phyloP scores from a whole-genome alignment of 2,797 vertebrate species.

The Poecilia wingei region DNA sequence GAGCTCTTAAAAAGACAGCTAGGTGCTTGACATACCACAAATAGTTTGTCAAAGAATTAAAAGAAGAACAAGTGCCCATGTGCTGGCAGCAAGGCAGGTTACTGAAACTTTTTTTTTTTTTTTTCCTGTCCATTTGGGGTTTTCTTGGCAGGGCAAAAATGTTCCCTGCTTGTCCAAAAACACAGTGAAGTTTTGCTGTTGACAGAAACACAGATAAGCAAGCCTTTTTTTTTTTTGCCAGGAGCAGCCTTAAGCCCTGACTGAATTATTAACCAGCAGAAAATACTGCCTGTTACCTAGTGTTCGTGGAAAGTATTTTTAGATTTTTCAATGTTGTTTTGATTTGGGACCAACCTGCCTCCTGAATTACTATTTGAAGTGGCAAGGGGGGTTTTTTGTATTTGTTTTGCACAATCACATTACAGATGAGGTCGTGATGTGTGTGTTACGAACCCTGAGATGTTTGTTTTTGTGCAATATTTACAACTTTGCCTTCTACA shows the following conservation, averaged over 20 bases:
- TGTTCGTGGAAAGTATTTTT: slow-evolving; percentile 56
- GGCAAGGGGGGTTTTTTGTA: too few relatives aligned
- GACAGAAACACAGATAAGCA: slow-evolving; percentile 57
- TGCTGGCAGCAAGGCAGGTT: slow-evolving; percentile 42
- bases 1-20: slow-evolving; percentile 44
- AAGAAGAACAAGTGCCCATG: slow-evolving; percentile 64
- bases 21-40: slow-evolving; percentile 49
- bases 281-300: slow-evolving; percentile 63
- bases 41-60: slow-evolving; percentile 65
- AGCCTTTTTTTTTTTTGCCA: slow-evolving; percentile 42
- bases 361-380: slow-evolving; percentile 9
- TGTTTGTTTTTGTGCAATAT: background rate
- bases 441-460: background rate
- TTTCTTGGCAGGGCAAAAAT: slow-evolving; percentile 49
- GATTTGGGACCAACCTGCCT: slow-evolving; percentile 26
- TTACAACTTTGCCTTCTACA: background rate
- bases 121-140: slow-evolving; percentile 52
- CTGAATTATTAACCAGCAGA: slow-evolving; percentile 69
- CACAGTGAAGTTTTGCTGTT: slow-evolving; percentile 55
- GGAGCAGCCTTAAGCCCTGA: slow-evolving; percentile 66
- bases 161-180: slow-evolving; percentile 43
- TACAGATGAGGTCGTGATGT: background rate
- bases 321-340: slow-evolving; percentile 44
- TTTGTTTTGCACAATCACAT: slow-evolving; percentile 9
- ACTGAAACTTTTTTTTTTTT: slow-evolving; percentile 21